Conservation (phyloP, 2,888 invertebrate genomes). For the Silvanus unidentatus region DNA sequence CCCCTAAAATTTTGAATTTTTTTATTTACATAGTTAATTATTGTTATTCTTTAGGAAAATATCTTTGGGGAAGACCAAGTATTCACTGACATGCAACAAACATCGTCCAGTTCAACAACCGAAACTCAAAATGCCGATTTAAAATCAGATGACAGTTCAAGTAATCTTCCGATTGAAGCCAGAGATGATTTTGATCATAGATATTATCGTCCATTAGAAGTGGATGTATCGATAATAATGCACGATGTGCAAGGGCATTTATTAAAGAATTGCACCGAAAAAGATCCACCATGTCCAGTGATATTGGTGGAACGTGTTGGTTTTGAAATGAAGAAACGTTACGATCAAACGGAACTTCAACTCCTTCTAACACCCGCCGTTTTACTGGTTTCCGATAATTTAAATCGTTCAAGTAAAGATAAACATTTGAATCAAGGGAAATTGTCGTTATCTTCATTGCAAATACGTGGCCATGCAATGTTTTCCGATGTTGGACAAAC, state of each 20-base stretch:
- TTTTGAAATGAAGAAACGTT: slow-evolving; percentile 95
- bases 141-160: slow-evolving; percentile 60
- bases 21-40: too few relatives aligned
- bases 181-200: slow-evolving; percentile 79
- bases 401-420: slow-evolving; percentile 63
- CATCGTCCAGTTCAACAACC: slow-evolving; percentile 40
- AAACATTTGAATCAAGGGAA: slow-evolving; percentile 77
- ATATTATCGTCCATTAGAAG: slow-evolving; percentile 82
- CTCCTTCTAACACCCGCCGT: slow-evolving; percentile 83
- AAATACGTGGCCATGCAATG: slow-evolving; percentile 91
- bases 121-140: slow-evolving; percentile 45
- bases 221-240: slow-evolving; percentile 86
- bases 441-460: slow-evolving; percentile 76
- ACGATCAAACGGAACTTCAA: slow-evolving; percentile 86
- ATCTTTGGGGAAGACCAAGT: slow-evolving; percentile 95
- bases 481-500: slow-evolving; percentile 89
- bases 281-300: slow-evolving; percentile 87
- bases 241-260: slow-evolving; percentile 95
- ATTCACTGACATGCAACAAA: slow-evolving; percentile 84
- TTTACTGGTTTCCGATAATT: slow-evolving; percentile 69
- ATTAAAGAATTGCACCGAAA: slow-evolving; percentile 84
- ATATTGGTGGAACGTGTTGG: slow-evolving; percentile 85
- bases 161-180: slow-evolving; percentile 68
- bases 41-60: too few relatives aligned
- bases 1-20: not conserved